Base-by-base conservation (phyloP, 2,888 invertebrate genomes). In the Heteromurus nitidus region DNA sequence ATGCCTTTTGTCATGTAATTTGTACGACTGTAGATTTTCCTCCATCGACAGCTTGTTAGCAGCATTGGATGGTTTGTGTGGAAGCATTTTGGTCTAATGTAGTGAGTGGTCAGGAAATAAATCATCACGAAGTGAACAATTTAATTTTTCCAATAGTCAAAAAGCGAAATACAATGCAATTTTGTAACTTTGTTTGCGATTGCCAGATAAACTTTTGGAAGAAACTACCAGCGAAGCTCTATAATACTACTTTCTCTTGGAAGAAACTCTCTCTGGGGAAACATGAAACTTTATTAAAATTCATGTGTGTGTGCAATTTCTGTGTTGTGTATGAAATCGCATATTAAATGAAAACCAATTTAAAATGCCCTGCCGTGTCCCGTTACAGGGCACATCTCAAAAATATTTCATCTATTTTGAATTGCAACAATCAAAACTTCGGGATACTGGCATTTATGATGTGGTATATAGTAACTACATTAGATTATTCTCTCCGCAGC, bases 41-140 rank as follows among this genome's bases (percentile, higher is more conserved):
- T 50, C 18, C 16, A 50, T 50, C 50, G 50, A 50, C 50, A 50
- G 50, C 50, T 50, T 50, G 50, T 50, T 50, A 50, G 50, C 20
- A 20, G 20, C 50, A 50, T 20, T 20, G 50, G 2, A 50, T 50
- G n/a, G 18, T 20, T 50, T 50, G 9, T 9, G n/a, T 16, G n/a
- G 20, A 50, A 50, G n/a, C 3, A 9, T 18, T 20, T 50, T 16
- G 20, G n/a, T 50, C 20, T 50, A 20, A 9, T 50, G 50, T 20
- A 20, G 20, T 50, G 50, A 18, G 20, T 50, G 50, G n/a, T 50
- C 20, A 20, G 16, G 18, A 18, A 50, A 50, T 50, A 50, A 50
- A 50, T 50, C 50, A 50, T 36, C 13, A 44, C 11, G 44, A 9
- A 44, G 44, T 9, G 44, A 3, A n/a, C 2, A 44, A n/a, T n/a